These are phyloP conservation scores for Ispidina picta DNA, from an alignment of 2,797 vertebrate species.

Conservation along the genomic window DNA sequence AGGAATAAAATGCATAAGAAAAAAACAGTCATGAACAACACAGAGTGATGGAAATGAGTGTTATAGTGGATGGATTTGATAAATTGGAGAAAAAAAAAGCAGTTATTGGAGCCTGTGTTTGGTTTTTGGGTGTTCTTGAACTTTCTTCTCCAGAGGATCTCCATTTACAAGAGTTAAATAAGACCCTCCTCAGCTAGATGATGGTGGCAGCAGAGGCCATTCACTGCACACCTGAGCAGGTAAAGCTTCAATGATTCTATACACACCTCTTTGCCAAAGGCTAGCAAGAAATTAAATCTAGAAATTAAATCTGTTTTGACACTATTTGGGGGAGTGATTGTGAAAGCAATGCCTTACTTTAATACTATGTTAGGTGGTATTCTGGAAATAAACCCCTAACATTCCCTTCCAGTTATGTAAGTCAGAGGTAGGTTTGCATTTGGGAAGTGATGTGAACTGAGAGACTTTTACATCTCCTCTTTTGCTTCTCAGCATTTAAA, in stretches of 20 bases:
- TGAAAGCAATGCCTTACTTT: not conserved
- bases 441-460: not conserved
- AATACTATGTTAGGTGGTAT: not conserved
- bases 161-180: not conserved
- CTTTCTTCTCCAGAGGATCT: not conserved
- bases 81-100: not conserved
- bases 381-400: not conserved
- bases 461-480: not conserved
- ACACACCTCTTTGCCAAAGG: not conserved
- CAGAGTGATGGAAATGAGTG: not conserved
- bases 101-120: not conserved
- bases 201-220: not conserved
- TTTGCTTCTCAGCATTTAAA: conserved; percentile 32
- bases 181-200: not conserved
- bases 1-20: not conserved
- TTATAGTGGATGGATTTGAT: not conserved
- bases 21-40: not conserved
- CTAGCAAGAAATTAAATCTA: not conserved
- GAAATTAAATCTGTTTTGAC: not conserved
- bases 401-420: not conserved
- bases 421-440: not conserved
- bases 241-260: not conserved
- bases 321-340: not conserved
- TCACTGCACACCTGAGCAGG: not conserved
- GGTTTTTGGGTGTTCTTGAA: not conserved